Base-by-base conservation (phyloP, 2,797 vertebrate species). In the Lithobates pipiens region DNA sequence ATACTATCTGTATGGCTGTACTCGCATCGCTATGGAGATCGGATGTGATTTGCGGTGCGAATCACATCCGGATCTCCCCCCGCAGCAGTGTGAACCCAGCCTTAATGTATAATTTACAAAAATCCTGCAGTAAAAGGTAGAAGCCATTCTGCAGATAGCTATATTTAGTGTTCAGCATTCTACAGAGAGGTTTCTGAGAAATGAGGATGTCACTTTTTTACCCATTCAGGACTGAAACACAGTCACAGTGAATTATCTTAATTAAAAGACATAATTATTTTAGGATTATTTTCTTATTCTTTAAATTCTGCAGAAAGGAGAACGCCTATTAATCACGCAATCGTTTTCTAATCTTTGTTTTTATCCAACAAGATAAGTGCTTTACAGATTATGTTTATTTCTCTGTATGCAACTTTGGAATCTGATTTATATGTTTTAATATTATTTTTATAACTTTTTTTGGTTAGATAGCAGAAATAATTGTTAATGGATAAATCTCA, bases 231-330 rank as follows among this genome's bases (percentile, higher is more conserved):
- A 50, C 63, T 11, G 15, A n/a, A 69, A 71, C 36, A 44, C 32
- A 29, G 57, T 77, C 74, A 76, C 73, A 29, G 63, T 76, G 42
- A 50, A 69, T 77, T 71, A 71, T 76, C 74, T 69, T 84, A 70
- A 84, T 76, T 69, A 84, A 84, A 77, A 23, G n/a, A 77, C 11
- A 63, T 77, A 69, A 84, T 77, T 84, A 69, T 69, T 83, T 44
- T 50, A 75, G 57, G 61, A 83, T 83, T 83, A 76, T 83, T 76
- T 69, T 75, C 42, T 50, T 81, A 72, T 54, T 76, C n/a, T 67
- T 76, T 68, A 68, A 83, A 50, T 83, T 83, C 39, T 72, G 34
- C 21, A 75, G 72, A 44, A 75, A 75, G 68, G 61, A n/a, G 68
- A 75, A 75, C 29, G 73, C 42, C 36, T n/a, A 83, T 75, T 83